Base-by-base conservation (phyloP, 92 coral and sea anemone genomes). In the Porites rus region DNA sequence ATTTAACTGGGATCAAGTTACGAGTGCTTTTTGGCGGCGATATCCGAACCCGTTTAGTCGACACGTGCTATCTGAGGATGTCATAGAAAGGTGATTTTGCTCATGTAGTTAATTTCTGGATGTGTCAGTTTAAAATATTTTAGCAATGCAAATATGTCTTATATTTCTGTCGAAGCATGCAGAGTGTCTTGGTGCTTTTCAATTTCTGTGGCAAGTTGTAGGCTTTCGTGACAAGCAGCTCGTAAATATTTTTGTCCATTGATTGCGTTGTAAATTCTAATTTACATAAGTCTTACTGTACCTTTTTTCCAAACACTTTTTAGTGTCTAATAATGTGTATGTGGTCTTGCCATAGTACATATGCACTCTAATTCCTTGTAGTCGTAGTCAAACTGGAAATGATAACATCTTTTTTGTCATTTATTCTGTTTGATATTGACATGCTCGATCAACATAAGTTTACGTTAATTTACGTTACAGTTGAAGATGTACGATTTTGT, bases 1-100 rank as follows among this genome's bases (percentile, higher is more conserved):
- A 84, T 96, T 93, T 73, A 91, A 92, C 67, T 97, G 98, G 98
- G 98, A 93, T 59, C 94, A 95, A 22, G 98, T 97, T 20, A 90
- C 96, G 69, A 86, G 95, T 21, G 98, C 97, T 6, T 92, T 94
- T 89, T 96, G 98, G 95, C 93, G 87, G 21, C 88, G 99, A 24
- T 97, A 97, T 87, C 99, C 99, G 80, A 97, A 97, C 73, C 99
- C 97, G 61, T 97, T 84, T 80, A 97, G 99, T 76, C 87, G 91
- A 87, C 99, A 97, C 99, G 99, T 97, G 98, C 89, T 97, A 16
- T 91, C 97, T 50, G 99, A 97, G 84, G 99, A 97, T 81, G 94
- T 97, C 82, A 78, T 97, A 25, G 76, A 86, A 54, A 87, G 99
- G 99, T 97, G 80, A 60, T 18, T 54, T 2, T 56, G 54, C 20